phyloP scores from a whole-genome alignment of 2,797 vertebrate genomes.

The Orestias chungarensis region DNA sequence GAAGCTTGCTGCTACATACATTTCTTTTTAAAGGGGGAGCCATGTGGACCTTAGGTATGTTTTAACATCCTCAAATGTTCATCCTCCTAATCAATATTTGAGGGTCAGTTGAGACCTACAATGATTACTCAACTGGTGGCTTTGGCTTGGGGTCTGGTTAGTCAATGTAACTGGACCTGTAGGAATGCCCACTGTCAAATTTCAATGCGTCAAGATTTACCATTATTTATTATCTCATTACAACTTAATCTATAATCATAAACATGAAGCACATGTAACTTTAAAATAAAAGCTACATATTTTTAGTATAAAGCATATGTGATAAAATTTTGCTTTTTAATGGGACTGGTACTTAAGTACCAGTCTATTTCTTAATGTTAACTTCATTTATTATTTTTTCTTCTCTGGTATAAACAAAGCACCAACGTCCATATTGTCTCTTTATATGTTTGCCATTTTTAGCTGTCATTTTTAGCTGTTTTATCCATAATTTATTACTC shows the following conservation, averaged over 20 bases:
- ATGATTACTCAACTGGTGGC: background rate
- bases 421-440: background rate
- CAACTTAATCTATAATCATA: background rate
- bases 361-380: background rate
- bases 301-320: background rate
- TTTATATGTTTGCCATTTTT: background rate
- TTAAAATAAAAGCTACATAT: background rate
- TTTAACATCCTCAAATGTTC: background rate
- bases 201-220: background rate
- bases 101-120: background rate
- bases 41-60: background rate
- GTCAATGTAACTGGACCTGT: too few relatives aligned
- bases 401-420: background rate
- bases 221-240: background rate
- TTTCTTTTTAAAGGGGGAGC: background rate
- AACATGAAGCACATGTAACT: background rate
- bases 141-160: background rate
- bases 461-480: background rate
- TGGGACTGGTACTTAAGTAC: background rate
- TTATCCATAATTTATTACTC: background rate
- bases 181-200: background rate
- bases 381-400: background rate
- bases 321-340: background rate
- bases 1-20: background rate
- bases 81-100: background rate